These are phyloP conservation scores for Sternarchorhynchus goeldii DNA, from an alignment of 2,797 vertebrate species.

Conservation along the genomic window DNA sequence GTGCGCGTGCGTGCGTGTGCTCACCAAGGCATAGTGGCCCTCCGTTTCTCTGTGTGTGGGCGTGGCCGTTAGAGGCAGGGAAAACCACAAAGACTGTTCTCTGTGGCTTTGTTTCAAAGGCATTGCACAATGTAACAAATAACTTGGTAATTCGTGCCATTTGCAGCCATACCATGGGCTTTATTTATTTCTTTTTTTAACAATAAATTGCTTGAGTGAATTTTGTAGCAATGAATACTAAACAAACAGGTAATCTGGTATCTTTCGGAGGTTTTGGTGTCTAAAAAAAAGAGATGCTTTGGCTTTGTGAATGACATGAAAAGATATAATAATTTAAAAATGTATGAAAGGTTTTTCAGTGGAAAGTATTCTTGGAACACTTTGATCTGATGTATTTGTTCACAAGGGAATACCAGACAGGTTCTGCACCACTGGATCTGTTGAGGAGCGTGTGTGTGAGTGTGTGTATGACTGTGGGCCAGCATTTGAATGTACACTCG, in stretches of 20 bases:
- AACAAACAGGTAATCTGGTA: slow-evolving; percentile 31
- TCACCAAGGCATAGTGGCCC: neutral
- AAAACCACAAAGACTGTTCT: neutral
- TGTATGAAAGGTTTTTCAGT: neutral
- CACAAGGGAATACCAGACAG: slow-evolving; percentile 57
- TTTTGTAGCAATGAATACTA: slow-evolving; percentile 38
- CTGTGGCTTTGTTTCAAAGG: neutral
- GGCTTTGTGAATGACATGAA: neutral
- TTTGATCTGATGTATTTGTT: neutral
- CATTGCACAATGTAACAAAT: neutral
- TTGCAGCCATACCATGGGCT: slow-evolving; percentile 23
- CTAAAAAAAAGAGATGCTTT: neutral
- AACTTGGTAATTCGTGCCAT: slow-evolving; percentile 12
- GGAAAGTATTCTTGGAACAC: slow-evolving; percentile 16
- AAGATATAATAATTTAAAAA: neutral
- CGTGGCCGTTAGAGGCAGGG: neutral
- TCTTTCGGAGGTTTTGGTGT: too few species aligned
- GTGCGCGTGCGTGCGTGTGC: too few species aligned
- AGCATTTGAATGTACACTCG: neutral
- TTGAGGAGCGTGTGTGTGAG: slow-evolving; percentile 52
- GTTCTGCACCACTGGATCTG: slow-evolving; percentile 57
- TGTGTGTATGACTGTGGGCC: slow-evolving; percentile 64
- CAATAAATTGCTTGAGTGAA: slow-evolving; percentile 39
- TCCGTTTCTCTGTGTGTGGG: neutral
- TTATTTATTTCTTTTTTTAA: slow-evolving; percentile 1